Evolutionary conservation across 2,113 vertebrate species (phyloP).

Genomic region (Philantomba maxwellii): DNA sequence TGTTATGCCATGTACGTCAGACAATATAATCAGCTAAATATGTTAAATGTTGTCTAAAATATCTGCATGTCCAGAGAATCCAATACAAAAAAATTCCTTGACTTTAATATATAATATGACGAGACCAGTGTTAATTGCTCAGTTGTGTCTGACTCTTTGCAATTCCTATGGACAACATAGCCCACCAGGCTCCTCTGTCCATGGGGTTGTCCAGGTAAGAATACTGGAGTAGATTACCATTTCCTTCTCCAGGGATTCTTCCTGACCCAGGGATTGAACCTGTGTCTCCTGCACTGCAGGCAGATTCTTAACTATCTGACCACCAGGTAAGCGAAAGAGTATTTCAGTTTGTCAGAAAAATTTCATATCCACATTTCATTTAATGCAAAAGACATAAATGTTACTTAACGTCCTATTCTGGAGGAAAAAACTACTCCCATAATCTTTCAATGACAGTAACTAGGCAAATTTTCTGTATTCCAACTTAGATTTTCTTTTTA

Average conservation of each 20-base stretch:
- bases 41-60: background rate
- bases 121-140: background rate
- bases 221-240: background rate
- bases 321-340: background rate
- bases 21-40: background rate
- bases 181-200: background rate
- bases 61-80: background rate
- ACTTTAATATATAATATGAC: background rate
- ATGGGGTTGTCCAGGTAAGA: background rate
- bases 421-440: slow-evolving; percentile 87
- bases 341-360: background rate
- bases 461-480: slow-evolving; percentile 58
- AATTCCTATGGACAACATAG: background rate
- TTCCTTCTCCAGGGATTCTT: background rate
- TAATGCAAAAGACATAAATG: background rate
- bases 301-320: background rate
- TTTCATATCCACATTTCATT: background rate
- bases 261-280: background rate
- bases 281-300: background rate
- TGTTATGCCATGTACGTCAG: background rate
- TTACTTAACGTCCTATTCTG: slow-evolving; percentile 72
- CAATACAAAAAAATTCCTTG: background rate
- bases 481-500: background rate
- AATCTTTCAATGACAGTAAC: slow-evolving; percentile 81
- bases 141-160: background rate